Percentiles rank a stretch among this genome's conserved stretches.
These are phyloP conservation scores for Blastobasis adustella DNA, from an alignment of 2,888 invertebrate species.

Conservation along the genomic window DNA sequence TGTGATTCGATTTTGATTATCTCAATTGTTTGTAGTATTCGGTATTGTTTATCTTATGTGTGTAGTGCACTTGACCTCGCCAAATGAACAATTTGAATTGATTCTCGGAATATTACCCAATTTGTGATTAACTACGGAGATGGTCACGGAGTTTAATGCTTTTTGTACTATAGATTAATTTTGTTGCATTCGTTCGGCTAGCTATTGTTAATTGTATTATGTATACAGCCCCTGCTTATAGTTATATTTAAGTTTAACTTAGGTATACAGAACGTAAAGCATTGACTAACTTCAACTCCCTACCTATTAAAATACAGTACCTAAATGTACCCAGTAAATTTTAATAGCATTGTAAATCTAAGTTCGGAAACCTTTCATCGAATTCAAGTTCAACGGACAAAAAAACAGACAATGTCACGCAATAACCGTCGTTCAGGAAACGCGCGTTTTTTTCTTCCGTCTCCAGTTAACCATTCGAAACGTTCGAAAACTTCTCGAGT, in stretches of 20 bases:
- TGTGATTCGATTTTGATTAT: neutral
- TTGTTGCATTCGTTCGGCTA: neutral
- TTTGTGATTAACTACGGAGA: neutral
- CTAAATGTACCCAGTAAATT: too few species aligned
- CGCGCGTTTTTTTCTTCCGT: conserved; percentile 2
- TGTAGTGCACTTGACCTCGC: neutral
- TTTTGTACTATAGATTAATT: neutral
- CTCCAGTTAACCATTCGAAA: neutral
- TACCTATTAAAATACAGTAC: too few species aligned
- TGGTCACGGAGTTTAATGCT: neutral
- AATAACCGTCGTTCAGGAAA: conserved; percentile 7
- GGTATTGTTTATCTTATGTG: neutral
- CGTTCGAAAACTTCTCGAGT: conserved; percentile 8
- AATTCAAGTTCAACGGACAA: neutral
- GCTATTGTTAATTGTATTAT: too few species aligned
- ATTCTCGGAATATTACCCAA: too few species aligned
- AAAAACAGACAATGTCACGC: neutral
- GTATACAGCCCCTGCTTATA: too few species aligned
- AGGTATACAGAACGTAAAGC: too few species aligned
- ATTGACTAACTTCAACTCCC: too few species aligned
- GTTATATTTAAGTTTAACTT: too few species aligned
- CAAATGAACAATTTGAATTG: too few species aligned
- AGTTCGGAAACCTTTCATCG: too few species aligned
- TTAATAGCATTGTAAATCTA: too few species aligned
- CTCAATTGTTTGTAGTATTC: neutral